Evolutionary conservation across 2,888 invertebrate species (phyloP), one percentile per base, ranked within the genome.

Genomic region (Lithosia quadra): DNA sequence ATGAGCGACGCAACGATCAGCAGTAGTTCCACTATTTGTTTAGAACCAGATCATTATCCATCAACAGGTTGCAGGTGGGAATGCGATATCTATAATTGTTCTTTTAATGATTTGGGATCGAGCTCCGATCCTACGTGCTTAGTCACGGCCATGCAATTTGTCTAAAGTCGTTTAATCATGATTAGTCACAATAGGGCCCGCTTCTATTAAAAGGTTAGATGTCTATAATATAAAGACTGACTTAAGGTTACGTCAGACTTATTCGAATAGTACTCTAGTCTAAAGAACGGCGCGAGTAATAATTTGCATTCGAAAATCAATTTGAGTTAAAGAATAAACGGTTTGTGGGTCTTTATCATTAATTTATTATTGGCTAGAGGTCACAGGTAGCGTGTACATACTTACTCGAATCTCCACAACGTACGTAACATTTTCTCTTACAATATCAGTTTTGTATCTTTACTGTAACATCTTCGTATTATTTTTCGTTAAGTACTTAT

Each of bases 91-190:
- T 93, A 94, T 94, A 93, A 94, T 95, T 94, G 94, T 94, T 92
- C 92, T 93, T 93, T 91, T 95, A 94, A 95, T 94, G 94, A 93
- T 94, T 92, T 91, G 91, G 92, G 93, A 90, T 91, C 91, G 91
- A 84, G 83, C 86, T 84, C 86, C 86, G 86, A 85, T 86, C 86
- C 88, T 91, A 90, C 89, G 91, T 95, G 95, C 95, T 91, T 91
- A 95, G 95, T 95, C 95, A 95, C 86, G 95, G 90, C 83, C 92
- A 92, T 92, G 95, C 95, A 95, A 95, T 95, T 95, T 95, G 93
- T 94, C 93, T 94, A 93, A 93, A 92, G 91, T 92, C 95, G 92
- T 94, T 94, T 95, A 92, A 95, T 95, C 94, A 93, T 95, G 95
- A 94, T 95, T 94, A 94, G 94, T 93, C 93, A 94, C 95, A 95